A percentile compares a stretch with the other conserved stretches of the same genome.
phyloP scores from a whole-genome alignment of 2,888 invertebrate species.

The Argyresthia goedartella region DNA sequence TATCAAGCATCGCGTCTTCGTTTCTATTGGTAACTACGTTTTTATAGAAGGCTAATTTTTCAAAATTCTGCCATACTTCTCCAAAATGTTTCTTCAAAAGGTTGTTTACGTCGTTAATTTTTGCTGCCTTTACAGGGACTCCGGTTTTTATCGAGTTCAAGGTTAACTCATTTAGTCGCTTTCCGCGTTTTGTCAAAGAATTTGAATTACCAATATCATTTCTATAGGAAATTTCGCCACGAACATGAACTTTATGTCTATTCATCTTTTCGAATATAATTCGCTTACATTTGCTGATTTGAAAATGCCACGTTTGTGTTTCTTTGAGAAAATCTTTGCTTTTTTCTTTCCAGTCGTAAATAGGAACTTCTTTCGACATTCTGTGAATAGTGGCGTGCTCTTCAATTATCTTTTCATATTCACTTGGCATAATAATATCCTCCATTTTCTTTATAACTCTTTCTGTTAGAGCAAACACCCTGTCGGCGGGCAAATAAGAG shows the following conservation, averaged over 20 bases:
- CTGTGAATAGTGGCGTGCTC: slow-evolving; percentile 4
- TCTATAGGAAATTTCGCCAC: slow-evolving; percentile 4
- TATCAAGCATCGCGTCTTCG: too few species aligned
- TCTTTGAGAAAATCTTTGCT: slow-evolving; percentile 2
- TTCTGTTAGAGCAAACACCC: slow-evolving; percentile 8
- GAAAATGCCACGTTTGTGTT: slow-evolving; percentile 6
- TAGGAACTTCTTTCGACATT: slow-evolving; percentile 5
- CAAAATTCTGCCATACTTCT: too few species aligned
- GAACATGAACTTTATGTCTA: slow-evolving; percentile 1
- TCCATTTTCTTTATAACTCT: not conserved
- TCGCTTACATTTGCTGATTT: slow-evolving; percentile 7
- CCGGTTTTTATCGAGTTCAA: slow-evolving; percentile 1
- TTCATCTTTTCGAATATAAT: slow-evolving; percentile 4
- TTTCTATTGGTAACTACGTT: too few species aligned
- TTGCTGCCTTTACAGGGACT: slow-evolving; percentile 3
- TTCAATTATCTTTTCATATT: slow-evolving; percentile 5
- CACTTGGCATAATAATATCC: slow-evolving; percentile 2
- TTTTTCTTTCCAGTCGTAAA: slow-evolving; percentile 2
- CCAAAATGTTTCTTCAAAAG: slow-evolving; percentile 7
- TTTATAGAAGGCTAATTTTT: too few species aligned
- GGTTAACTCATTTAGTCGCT: not conserved
- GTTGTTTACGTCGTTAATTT: slow-evolving; percentile 5
- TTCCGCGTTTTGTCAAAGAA: not conserved
- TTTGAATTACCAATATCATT: slow-evolving; percentile 5
- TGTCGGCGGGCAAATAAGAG: slow-evolving; percentile 7